These are phyloP conservation scores for Gadus macrocephalus DNA, from an alignment of 2,113 vertebrate genomes.

Conservation along the genomic window DNA sequence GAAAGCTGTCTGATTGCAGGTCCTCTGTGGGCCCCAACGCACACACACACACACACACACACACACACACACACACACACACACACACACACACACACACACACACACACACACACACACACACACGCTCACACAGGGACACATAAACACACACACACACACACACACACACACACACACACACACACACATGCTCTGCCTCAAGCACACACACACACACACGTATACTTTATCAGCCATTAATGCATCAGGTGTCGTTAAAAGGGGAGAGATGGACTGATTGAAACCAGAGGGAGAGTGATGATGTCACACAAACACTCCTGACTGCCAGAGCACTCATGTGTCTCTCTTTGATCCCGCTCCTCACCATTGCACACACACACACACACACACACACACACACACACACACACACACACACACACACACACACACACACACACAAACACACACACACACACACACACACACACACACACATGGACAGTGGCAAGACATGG, in stretches of 20 bases:
- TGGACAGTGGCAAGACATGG: constrained; percentile 5
- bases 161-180: constrained; percentile 15
- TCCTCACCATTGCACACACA: constrained; percentile 23
- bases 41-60: constrained; percentile 3
- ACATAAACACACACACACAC: constrained; percentile 21
- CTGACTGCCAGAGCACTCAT: constrained; percentile 46
- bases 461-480: constrained; percentile 25
- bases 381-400: constrained; percentile 13
- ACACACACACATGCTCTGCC: constrained; percentile 16
- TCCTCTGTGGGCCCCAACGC: constrained; percentile 48
- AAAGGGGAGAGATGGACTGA: constrained; percentile 59
- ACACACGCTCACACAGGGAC: constrained; percentile 4
- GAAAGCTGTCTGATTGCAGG: constrained; percentile 66
- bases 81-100: constrained; percentile 16
- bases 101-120: constrained; percentile 3
- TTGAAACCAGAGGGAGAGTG: constrained; percentile 70
- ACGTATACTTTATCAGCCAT: constrained; percentile 62
- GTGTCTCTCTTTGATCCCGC: constrained; percentile 54
- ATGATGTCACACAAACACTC: constrained; percentile 69
- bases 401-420: too few species aligned
- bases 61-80: constrained; percentile 14
- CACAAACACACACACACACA: too few species aligned
- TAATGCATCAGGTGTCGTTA: constrained; percentile 74
- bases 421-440: not conserved
- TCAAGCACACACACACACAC: constrained; percentile 28